Conservation (phyloP, 1,140 invertebrate species). For the Ips typographus region DNA sequence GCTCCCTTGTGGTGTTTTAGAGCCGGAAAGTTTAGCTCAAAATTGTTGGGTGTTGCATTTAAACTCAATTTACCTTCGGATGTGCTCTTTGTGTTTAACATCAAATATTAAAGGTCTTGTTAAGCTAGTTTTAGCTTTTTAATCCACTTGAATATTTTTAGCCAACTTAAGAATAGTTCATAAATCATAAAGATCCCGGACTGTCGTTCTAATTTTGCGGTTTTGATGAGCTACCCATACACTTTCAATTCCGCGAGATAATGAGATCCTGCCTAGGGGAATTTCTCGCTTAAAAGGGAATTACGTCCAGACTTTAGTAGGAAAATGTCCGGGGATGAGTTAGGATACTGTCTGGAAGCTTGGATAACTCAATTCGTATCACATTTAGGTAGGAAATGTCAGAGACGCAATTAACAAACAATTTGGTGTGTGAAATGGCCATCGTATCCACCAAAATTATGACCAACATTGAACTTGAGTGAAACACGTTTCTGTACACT, state of each 20-base stretch:
- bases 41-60: conserved; percentile 2
- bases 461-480: no score
- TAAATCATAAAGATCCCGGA: conserved; percentile 44
- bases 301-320: no score
- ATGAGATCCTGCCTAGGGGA: neutral
- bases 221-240: conserved; percentile 47
- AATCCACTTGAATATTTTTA: no score
- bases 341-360: no score
- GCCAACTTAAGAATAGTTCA: conserved; percentile 2
- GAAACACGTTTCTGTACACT: no score
- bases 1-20: neutral
- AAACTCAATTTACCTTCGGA: neutral
- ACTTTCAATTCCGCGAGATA: conserved; percentile 42
- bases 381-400: no score
- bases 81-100: conserved; percentile 4
- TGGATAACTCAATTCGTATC: no score
- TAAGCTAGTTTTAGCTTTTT: neutral
- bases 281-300: no score
- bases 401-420: no score
- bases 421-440: no score
- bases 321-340: no score
- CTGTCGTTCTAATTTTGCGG: conserved; percentile 44
- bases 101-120: conserved; percentile 1
- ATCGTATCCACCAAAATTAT: no score
- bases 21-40: neutral